phyloP scores from a whole-genome alignment of 2,888 invertebrate genomes.

The Apamea monoglypha region DNA sequence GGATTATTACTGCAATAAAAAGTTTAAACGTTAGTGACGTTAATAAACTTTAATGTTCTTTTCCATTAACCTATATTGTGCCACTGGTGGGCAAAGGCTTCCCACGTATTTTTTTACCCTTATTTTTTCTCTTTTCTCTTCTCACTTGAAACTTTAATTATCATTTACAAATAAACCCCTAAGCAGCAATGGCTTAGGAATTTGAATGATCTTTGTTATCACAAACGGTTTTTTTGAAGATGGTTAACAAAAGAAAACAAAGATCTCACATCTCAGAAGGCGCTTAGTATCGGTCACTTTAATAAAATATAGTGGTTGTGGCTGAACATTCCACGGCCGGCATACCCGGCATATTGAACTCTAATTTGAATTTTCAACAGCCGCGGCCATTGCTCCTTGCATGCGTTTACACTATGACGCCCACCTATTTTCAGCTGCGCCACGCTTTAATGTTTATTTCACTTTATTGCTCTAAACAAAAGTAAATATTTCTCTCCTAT shows the following conservation, averaged over 20 bases:
- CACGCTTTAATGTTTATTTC: constrained; percentile 80
- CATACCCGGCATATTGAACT: constrained; percentile 67
- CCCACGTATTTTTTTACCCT: too few relatives aligned
- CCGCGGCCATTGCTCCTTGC: constrained; percentile 80
- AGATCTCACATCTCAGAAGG: constrained; percentile 12
- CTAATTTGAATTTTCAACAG: constrained; percentile 74
- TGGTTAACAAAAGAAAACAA: not conserved
- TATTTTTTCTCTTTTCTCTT: too few relatives aligned
- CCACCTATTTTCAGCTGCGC: constrained; percentile 84
- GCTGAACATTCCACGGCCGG: constrained; percentile 52
- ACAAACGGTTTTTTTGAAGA: not conserved
- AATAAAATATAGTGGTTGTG: constrained; percentile 45
- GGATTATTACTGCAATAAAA: not conserved
- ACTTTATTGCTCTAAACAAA: constrained; percentile 72
- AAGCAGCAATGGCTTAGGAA: not conserved
- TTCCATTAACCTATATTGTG: too few relatives aligned
- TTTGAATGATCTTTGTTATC: not conserved
- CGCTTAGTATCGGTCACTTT: constrained; percentile 38
- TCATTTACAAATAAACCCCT: not conserved
- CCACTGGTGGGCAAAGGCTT: too few relatives aligned
- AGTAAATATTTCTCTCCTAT: constrained; percentile 58
- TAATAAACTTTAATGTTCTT: too few relatives aligned
- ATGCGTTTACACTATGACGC: constrained; percentile 80
- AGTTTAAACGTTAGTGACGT: too few relatives aligned
- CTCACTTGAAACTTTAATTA: not conserved